Percentiles rank a stretch among this genome's conserved stretches.
phyloP scores from a whole-genome alignment of 2,113 vertebrate species.

The cat (Felis catus) region DNA sequence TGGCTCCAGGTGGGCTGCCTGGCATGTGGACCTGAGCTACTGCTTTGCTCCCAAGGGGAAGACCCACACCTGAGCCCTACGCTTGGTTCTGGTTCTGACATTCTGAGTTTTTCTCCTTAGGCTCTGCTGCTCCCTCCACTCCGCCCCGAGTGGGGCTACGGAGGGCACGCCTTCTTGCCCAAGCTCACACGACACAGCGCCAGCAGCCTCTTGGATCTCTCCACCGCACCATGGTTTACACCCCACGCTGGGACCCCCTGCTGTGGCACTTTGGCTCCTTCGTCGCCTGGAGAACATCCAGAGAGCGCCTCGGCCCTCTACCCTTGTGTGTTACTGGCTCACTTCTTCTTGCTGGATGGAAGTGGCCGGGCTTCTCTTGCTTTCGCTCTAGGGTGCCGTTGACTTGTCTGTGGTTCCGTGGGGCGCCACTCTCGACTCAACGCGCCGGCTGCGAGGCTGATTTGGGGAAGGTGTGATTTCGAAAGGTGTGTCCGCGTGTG shows the following conservation, averaged over 20 bases:
- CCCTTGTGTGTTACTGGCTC: too few relatives aligned
- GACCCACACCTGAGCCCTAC: background rate
- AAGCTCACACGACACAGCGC: background rate
- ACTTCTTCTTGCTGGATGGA: background rate
- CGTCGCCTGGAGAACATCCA: background rate
- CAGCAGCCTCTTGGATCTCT: background rate
- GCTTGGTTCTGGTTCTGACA: background rate
- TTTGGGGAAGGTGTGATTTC: background rate
- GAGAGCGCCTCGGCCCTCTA: background rate
- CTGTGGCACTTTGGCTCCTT: background rate
- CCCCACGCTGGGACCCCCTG: background rate
- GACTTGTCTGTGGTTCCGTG: background rate
- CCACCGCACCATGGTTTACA: background rate
- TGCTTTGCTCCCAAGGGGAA: background rate
- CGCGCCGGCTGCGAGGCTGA: background rate
- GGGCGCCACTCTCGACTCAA: background rate
- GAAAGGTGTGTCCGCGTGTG: background rate
- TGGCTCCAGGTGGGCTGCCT: background rate
- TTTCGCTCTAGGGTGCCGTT: background rate
- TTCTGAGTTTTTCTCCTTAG: background rate
- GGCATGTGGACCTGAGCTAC: background rate
- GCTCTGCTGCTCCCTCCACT: background rate
- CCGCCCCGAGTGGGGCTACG: rapidly evolving
- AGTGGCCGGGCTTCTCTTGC: too few relatives aligned
- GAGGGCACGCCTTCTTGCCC: background rate